Conservation (phyloP, 1,140 invertebrate species). For the Bombus fervidus region DNA sequence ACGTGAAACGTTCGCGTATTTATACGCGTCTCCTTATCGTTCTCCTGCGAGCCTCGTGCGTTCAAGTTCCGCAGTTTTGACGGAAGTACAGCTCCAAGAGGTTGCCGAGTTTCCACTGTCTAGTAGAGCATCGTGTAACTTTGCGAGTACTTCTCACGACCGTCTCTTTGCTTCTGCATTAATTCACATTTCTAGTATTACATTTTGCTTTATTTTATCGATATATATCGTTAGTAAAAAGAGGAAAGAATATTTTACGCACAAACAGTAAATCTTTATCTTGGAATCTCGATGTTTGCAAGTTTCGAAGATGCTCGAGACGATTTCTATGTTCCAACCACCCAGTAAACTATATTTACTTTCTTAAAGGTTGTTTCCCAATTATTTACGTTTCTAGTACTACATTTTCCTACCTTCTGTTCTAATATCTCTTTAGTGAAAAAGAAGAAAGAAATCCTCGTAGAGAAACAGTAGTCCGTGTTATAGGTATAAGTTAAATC, state of each 20-base stretch:
- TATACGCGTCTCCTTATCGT: conserved; percentile 55
- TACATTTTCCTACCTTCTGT: too few relatives aligned
- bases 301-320: background rate
- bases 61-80: background rate
- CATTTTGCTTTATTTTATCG: rapidly evolving
- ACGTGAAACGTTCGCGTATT: conserved; percentile 71
- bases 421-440: background rate
- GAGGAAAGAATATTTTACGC: background rate
- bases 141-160: rapidly evolving
- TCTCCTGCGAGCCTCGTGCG: background rate
- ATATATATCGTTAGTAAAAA: too few relatives aligned
- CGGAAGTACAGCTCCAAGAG: background rate
- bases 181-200: background rate
- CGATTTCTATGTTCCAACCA: too few relatives aligned
- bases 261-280: background rate
- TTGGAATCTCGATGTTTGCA: background rate
- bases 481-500: background rate
- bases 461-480: background rate
- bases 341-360: too few relatives aligned
- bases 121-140: background rate
- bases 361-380: background rate
- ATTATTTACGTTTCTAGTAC: background rate
- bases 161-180: background rate
- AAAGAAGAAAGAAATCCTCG: background rate
- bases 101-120: rapidly evolving